A percentile compares a stretch with the other conserved stretches of the same genome.
Conservation (phyloP, 2,113 vertebrate genomes). For the Epinephelus moara region DNA sequence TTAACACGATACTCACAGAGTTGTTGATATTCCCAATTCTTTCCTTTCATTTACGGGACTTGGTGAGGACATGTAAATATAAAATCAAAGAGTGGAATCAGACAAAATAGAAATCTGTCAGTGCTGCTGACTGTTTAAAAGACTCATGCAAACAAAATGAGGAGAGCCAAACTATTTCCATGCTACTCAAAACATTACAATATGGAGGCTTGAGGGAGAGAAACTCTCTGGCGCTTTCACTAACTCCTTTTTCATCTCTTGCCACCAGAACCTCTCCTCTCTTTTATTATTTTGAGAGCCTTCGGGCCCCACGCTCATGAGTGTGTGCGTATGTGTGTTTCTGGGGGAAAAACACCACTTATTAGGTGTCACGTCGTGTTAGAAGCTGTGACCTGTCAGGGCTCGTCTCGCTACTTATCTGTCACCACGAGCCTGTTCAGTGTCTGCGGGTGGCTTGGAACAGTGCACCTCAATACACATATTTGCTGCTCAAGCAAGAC, state of each 20-base stretch:
- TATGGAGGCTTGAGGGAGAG: constrained; percentile 31
- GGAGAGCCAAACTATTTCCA: constrained; percentile 51
- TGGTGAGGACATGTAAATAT: constrained; percentile 52
- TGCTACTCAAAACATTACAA: constrained; percentile 53
- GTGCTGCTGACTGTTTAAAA: constrained; percentile 61
- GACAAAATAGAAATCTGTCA: constrained; percentile 64
- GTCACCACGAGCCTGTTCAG: constrained; percentile 72
- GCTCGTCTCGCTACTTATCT: constrained; percentile 74
- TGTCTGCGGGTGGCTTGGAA: constrained; percentile 72
- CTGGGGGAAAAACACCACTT: constrained; percentile 64
- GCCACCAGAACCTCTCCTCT: constrained; percentile 36
- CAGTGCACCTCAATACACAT: constrained; percentile 71
- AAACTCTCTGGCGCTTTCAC: constrained; percentile 43
- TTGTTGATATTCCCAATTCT: constrained; percentile 57
- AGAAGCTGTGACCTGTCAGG: constrained; percentile 72
- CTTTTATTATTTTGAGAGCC: constrained; percentile 49
- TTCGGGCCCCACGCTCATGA: constrained; percentile 24
- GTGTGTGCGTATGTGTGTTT: constrained; percentile 33
- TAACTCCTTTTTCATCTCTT: constrained; percentile 39
- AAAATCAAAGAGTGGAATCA: constrained; percentile 51
- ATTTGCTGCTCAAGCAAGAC: constrained; percentile 67
- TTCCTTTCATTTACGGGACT: constrained; percentile 34
- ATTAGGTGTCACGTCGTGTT: constrained; percentile 72
- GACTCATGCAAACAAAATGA: constrained; percentile 64
- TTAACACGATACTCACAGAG: constrained; percentile 57